phyloP scores from a whole-genome alignment of 2,113 vertebrate species.

The Hemiprocne comata region DNA sequence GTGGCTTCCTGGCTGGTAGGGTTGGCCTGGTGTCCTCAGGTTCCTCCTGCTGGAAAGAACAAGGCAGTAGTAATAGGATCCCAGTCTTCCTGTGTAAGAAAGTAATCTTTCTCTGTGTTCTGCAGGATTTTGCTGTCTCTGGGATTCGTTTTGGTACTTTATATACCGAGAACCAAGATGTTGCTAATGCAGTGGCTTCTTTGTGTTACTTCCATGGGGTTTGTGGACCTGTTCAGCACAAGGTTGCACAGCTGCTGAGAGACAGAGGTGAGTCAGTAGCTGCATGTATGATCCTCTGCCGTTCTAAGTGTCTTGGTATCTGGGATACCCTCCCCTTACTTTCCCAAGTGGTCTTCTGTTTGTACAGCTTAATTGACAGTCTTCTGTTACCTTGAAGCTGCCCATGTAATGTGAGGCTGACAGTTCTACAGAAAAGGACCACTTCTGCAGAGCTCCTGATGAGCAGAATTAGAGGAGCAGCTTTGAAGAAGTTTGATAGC shows the following conservation, averaged over 20 bases:
- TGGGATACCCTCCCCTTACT: neutral
- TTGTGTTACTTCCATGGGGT: slow-evolving; percentile 88
- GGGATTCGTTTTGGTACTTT: slow-evolving; percentile 89
- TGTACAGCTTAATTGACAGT: neutral
- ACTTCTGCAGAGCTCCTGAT: neutral
- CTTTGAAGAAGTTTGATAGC: neutral
- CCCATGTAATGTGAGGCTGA: neutral
- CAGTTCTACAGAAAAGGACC: neutral
- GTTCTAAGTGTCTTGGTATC: neutral
- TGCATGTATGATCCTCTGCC: neutral
- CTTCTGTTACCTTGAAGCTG: neutral
- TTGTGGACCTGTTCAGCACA: slow-evolving; percentile 85
- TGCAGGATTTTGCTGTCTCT: slow-evolving; percentile 91
- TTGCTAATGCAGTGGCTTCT: slow-evolving; percentile 85
- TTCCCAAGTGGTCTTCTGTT: neutral
- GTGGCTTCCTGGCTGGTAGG: neutral
- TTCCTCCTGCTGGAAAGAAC: neutral
- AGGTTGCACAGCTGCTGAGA: slow-evolving; percentile 86
- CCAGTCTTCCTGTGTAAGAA: neutral
- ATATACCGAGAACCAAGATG: slow-evolving; percentile 87
- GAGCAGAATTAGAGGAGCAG: neutral
- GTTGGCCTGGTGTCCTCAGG: neutral
- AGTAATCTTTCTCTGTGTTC: neutral
- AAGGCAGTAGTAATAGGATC: neutral
- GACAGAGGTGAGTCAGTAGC: slow-evolving; percentile 83